Base-by-base conservation (phyloP, 2,797 vertebrate genomes). In the Smutsia temminckii region DNA sequence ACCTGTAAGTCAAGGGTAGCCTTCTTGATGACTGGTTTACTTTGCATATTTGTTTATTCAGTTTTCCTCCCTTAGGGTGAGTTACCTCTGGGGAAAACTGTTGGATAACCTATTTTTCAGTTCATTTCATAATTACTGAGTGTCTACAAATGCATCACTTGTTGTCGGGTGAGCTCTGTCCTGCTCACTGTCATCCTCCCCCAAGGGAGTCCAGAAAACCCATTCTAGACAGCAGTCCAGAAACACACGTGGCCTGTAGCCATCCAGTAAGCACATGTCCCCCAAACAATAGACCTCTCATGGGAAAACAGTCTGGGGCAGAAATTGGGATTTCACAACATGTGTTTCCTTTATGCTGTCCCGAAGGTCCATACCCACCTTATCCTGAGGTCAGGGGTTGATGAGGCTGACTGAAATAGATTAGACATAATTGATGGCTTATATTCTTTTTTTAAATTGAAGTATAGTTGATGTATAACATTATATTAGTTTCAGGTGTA, bases 1-100 rank as follows among this genome's bases (percentile, higher is more conserved):
- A 83, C 10, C 12, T 34, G 1, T 49, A 61, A 66, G 12, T 69
- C 88, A 93, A 75, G 5, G 11, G 2, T 34, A 63, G 53, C 25
- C 42, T 75, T 95, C 69, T 81, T 79, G 59, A 69, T 84, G 46
- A 91, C 49, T 80, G 37, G 18, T 42, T 95, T 81, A 34, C 29
- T 59, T 71, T 63, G n/a, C 6, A 0, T 59, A 29, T 88, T 85
- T 88, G 17, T 92, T 85, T 64, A 88, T 59, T 91, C 68, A 37
- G 20, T 90, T 64, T 84, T 77, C 7, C 64, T 51, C 16, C 14
- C 49, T 83, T 42, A 4, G 29, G 10, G 8, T 83, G 40, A n/a
- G n/a, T 8, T 90, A 85, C 27, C 34, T 92, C 69, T 34, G 51
- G 23, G 20, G 40, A 69, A 78, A 74, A 89, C 40, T 71, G 3